Conservation (phyloP, 1,140 invertebrate species). For the Leptinotarsa defecta region DNA sequence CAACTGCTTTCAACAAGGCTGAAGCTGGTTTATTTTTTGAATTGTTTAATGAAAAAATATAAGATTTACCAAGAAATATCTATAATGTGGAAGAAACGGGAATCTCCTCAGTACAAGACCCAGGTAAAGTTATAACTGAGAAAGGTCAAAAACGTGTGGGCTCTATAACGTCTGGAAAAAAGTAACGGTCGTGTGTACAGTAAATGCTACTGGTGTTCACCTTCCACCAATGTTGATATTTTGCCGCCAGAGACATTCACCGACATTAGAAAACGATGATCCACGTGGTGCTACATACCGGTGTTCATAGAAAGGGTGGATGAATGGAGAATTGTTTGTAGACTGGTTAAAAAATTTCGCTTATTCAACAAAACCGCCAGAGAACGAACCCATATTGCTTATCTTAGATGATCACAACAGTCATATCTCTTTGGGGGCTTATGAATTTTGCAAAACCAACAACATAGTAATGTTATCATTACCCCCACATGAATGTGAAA, state of each 20-base stretch:
- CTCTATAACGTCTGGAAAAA: not conserved
- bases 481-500: not conserved
- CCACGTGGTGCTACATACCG: not conserved
- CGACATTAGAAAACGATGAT: not conserved
- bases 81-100: constrained; percentile 19
- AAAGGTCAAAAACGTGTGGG: constrained; percentile 7
- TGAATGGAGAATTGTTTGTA: constrained; percentile 29
- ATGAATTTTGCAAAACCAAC: constrained; percentile 15
- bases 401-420: constrained; percentile 26
- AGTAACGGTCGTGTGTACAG: no score
- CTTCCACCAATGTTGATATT: constrained; percentile 4
- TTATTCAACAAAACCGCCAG: constrained; percentile 12
- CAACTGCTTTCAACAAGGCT: not conserved
- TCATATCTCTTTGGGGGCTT: constrained; percentile 15
- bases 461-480: constrained; percentile 11
- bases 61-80: not conserved
- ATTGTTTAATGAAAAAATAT: not conserved
- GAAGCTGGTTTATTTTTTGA: not conserved
- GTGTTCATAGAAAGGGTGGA: constrained; percentile 23
- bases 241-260: constrained; percentile 9
- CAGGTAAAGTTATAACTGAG: not conserved
- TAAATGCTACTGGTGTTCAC: not conserved
- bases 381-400: constrained; percentile 22
- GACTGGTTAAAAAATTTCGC: constrained; percentile 22
- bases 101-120: constrained; percentile 11